A percentile compares a stretch with the other conserved stretches of the same genome.
Evolutionary conservation across 2,113 vertebrate genomes (phyloP).

Genomic region (Proterorhinus semilunaris): DNA sequence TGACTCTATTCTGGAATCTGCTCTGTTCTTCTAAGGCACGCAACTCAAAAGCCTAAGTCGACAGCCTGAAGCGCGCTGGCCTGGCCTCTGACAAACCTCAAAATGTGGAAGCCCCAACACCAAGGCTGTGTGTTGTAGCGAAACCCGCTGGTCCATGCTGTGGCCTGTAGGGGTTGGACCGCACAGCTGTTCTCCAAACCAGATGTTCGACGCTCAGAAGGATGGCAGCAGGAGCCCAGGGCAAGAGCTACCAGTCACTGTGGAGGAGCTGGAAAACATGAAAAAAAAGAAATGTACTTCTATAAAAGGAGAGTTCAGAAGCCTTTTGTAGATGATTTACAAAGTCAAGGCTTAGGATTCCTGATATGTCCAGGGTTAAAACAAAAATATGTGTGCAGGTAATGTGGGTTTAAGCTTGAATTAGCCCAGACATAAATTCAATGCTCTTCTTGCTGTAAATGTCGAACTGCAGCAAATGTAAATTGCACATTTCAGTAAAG

Average conservation of each 20-base stretch:
- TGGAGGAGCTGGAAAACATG: neutral
- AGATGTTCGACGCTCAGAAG: constrained; percentile 20
- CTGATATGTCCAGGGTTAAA: neutral
- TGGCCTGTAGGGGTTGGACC: constrained; percentile 21
- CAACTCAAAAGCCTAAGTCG: constrained; percentile 21
- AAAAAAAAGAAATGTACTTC: neutral
- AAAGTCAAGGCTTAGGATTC: neutral
- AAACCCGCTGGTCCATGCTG: constrained; percentile 31
- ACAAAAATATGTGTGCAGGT: neutral
- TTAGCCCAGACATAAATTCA: neutral
- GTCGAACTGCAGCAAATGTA: neutral
- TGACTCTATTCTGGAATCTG: neutral
- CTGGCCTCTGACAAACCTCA: constrained; percentile 18
- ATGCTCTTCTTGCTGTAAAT: neutral
- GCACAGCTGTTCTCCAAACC: constrained; percentile 24
- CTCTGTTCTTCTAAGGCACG: neutral
- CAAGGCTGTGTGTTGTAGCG: constrained; percentile 16
- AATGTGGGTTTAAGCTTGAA: neutral
- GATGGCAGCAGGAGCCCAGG: constrained; percentile 14
- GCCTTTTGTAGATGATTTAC: neutral
- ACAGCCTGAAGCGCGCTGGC: constrained; percentile 24
- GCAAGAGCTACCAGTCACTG: constrained; percentile 17
- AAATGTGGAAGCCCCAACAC: neutral
- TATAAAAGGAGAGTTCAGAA: neutral
- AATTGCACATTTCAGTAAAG: neutral